phyloP scores from a whole-genome alignment of 1,140 invertebrate species.

The Hypothenemus hampei region DNA sequence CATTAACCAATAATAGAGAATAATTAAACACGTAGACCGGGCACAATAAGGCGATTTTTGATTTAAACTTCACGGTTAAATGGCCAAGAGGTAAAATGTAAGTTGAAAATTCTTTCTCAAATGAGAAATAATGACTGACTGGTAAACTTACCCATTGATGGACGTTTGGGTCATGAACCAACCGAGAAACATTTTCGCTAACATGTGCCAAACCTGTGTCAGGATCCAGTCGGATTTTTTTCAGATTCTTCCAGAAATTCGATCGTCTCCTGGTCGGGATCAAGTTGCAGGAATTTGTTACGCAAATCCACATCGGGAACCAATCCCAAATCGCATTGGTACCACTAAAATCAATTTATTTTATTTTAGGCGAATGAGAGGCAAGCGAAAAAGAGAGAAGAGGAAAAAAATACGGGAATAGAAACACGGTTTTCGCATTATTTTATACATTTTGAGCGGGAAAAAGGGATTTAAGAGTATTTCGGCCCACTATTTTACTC shows the following conservation, averaged over 20 bases:
- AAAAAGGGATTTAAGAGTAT: conserved; percentile 18
- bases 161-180: conserved; percentile 78
- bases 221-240: conserved; percentile 71
- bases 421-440: conserved; percentile 21
- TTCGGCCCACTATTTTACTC: conserved; percentile 27
- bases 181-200: conserved; percentile 63
- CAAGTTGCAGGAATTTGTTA: conserved; percentile 57
- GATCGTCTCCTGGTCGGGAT: conserved; percentile 65
- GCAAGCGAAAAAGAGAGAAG: too few species aligned
- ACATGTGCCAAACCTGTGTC: conserved; percentile 69
- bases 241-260: conserved; percentile 65
- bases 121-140: too few species aligned
- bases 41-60: too few species aligned
- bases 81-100: too few species aligned
- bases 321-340: conserved; percentile 51
- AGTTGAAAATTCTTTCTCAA: too few species aligned
- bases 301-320: conserved; percentile 47
- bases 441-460: conserved; percentile 8
- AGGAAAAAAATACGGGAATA: too few species aligned
- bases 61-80: too few species aligned
- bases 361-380: not conserved
- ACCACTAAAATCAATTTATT: conserved; percentile 72
- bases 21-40: too few species aligned
- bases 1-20: too few species aligned
- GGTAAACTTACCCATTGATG: conserved; percentile 70